These are phyloP conservation scores for Protobothrops flavoviridis DNA, from an alignment of 2,113 vertebrate species.

Conservation along the genomic window DNA sequence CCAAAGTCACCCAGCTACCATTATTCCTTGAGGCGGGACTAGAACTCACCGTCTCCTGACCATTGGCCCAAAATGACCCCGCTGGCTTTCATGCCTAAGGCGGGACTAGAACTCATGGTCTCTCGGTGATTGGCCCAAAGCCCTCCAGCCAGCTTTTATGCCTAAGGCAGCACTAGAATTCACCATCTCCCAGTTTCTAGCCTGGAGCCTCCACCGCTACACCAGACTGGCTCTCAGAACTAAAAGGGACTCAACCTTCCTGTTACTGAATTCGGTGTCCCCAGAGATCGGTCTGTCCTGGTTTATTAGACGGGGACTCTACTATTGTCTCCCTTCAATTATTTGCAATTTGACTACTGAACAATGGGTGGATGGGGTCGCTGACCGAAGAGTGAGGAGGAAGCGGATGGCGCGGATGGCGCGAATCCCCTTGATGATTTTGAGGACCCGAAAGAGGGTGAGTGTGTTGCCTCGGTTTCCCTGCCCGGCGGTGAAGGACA, in stretches of 20 bases:
- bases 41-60: too few species aligned
- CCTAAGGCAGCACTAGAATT: too few species aligned
- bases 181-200: too few species aligned
- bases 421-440: conserved; percentile 59
- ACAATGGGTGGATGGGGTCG: rapidly evolving
- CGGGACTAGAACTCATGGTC: too few species aligned
- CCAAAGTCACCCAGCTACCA: not conserved
- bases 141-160: too few species aligned
- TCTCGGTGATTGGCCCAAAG: too few species aligned
- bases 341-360: not conserved
- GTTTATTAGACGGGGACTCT: not conserved
- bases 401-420: conserved; percentile 56
- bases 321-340: not conserved
- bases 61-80: too few species aligned
- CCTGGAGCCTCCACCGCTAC: too few species aligned
- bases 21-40: too few species aligned
- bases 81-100: not conserved
- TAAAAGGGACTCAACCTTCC: not conserved
- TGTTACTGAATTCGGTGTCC: not conserved
- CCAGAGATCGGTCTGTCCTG: not conserved
- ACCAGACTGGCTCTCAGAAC: too few species aligned
- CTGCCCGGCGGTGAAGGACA: conserved; percentile 10
- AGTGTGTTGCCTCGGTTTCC: conserved; percentile 14
- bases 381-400: conserved; percentile 60
- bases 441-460: conserved; percentile 55